Base-by-base conservation (phyloP, 2,888 invertebrate genomes). In the Julus scanicus region DNA sequence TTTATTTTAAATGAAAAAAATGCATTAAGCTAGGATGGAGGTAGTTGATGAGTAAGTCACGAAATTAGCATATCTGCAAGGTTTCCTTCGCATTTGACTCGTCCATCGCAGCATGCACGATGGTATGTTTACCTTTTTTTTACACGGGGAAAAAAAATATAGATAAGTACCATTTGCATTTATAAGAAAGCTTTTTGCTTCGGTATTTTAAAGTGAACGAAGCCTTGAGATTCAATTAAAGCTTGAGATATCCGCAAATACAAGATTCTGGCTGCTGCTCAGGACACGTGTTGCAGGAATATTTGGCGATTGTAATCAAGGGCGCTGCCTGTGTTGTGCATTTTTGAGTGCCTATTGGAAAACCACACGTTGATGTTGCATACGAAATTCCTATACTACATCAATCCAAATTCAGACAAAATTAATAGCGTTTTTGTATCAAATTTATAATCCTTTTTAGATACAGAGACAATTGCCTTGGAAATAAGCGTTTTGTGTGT, bases 21-120 rank as follows among this genome's bases (percentile, higher is more conserved):
- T 4, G 57, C 57, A 57, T 57, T 57, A 57, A n/a, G 57, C 15
- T 57, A 6, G 57, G 17, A 57, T n/a, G 57, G 57, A 57, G 57
- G 57, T n/a, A 57, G 57, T 17, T 57, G 57, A 57, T 57, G 57
- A 57, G 57, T 57, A 57, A 57, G 57, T 57, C 57, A 57, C 57
- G 57, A 57, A 17, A 57, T 57, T 57, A 57, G 5, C 57, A 57
- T 57, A 1, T 15, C 57, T 17, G 57, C 57, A 57, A 57, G 57
- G 57, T 57, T 57, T n/a, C 5, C 57, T n/a, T 17, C 1, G 57
- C 13, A 17, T 53, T 53, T 53, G 53, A 13, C 53, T 53, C 53
- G 15, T 57, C 57, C 57, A 57, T 57, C 57, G 57, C 57, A 57
- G 57, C 57, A 57, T 57, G 57, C 57, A 57, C 15, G 57, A 53